Base-by-base conservation (phyloP, 2,797 vertebrate species). In the Etheostoma perlongum region DNA sequence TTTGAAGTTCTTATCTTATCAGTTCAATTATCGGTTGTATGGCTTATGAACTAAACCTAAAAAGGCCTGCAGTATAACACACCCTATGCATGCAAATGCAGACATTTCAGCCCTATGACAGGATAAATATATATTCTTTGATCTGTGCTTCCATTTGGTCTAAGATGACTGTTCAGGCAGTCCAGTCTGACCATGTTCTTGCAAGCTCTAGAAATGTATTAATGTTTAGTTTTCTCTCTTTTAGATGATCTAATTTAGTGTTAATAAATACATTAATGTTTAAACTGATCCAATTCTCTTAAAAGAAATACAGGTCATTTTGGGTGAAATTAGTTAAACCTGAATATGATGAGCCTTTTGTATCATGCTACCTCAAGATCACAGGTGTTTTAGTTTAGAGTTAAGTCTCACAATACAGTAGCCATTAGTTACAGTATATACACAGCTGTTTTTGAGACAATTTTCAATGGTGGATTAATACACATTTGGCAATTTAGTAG, bases 1-100 rank as follows among this genome's bases (percentile, higher is more conserved):
- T 66, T 67, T 67, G 47, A 67, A 67, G 36, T 46, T 66, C 33
- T 12, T 14, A 13, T 67, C 4, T 33, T 67, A 16, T 67, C 63
- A 60, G 14, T 23, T 60, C 6, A 46, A 67, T 53, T 36, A 25
- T 53, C 2, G 5, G 14, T 16, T 10, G 15, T 18, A 4, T 9
- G 12, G 33, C 21, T 58, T 49, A 27, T 30, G 44, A 49, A 42
- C 13, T 16, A 12, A 72, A 62, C 19, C 40, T 33, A 40, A 40
- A 36, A 8, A 42, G n/a, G 21, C 33, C 53, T 30, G 44, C 13
- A 53, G 47, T 19, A 6, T 51, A 30, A 44, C 53, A 21, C 5
- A 42, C 11, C 44, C 15, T 42, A 12, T 40, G 36, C 21, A 74
- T 67, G 55, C 55, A 52, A 74, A 74, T 66, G 14, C 47, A 33